These are phyloP conservation scores for Hiodon tergisus DNA, from an alignment of 2,113 vertebrate genomes.

Conservation along the genomic window DNA sequence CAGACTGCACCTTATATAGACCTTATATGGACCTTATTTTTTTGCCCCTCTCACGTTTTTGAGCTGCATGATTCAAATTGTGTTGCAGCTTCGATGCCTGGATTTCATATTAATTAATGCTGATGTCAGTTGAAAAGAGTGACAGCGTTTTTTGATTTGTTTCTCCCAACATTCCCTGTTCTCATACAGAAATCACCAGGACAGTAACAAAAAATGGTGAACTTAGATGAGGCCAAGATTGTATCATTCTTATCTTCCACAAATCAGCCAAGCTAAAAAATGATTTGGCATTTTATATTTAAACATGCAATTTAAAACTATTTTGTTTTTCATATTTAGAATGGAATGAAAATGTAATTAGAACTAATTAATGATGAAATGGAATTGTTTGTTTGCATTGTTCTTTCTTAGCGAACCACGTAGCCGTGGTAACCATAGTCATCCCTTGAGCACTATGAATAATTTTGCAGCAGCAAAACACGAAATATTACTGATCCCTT, in stretches of 20 bases:
- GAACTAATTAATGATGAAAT: neutral
- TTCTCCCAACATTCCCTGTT: neutral
- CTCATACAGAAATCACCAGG: neutral
- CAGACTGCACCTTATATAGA: neutral
- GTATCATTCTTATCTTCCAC: too few relatives aligned
- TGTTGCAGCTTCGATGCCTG: too few relatives aligned
- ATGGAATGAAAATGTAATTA: constrained; percentile 1
- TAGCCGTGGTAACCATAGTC: constrained; percentile 22
- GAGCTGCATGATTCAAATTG: too few relatives aligned
- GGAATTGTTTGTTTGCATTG: constrained; percentile 5
- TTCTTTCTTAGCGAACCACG: neutral
- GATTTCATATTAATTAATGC: neutral
- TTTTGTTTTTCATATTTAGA: neutral
- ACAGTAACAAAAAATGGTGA: neutral
- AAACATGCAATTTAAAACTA: neutral
- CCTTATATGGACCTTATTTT: neutral
- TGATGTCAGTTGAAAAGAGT: neutral
- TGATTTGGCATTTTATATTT: neutral
- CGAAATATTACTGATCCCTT: constrained; percentile 18
- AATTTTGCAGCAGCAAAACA: constrained; percentile 15
- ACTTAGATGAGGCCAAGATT: neutral
- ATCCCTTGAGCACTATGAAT: constrained; percentile 10
- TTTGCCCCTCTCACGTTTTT: neutral
- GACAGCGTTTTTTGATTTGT: neutral
- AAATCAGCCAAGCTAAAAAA: too few relatives aligned